These are phyloP conservation scores for Synanthedon formicaeformis DNA, from an alignment of 2,888 invertebrate species.

Conservation along the genomic window DNA sequence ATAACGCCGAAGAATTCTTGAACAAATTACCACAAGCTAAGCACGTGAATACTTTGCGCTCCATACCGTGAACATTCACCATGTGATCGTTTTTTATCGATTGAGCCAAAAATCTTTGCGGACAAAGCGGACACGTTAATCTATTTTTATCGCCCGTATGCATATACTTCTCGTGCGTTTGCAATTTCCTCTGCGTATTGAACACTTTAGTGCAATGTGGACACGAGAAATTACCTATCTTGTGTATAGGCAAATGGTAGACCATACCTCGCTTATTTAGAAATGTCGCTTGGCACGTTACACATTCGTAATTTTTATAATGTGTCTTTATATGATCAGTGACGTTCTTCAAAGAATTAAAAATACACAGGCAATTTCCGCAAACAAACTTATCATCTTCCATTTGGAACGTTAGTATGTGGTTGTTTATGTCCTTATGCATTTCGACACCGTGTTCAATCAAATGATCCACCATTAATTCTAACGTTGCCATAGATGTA, in stretches of 20 bases:
- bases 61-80: background rate
- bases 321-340: conserved; percentile 16
- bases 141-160: conserved; percentile 13
- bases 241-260: conserved; percentile 16
- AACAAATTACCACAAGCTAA: conserved; percentile 1
- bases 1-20: background rate
- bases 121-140: background rate
- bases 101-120: background rate
- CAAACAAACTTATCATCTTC: conserved; percentile 3
- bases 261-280: conserved; percentile 16
- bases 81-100: background rate
- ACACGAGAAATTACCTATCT: conserved; percentile 17
- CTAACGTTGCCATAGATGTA: background rate
- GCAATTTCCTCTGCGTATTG: conserved; percentile 24
- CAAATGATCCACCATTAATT: background rate
- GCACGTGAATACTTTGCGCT: background rate
- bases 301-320: conserved; percentile 18
- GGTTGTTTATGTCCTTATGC: conserved; percentile 10
- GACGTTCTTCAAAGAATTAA: conserved; percentile 9
- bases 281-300: conserved; percentile 30
- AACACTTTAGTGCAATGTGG: conserved; percentile 34
- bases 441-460: background rate
- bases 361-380: background rate
- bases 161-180: conserved; percentile 30
- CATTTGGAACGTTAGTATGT: conserved; percentile 15